Percentiles rank a stretch among this genome's conserved stretches.
These are phyloP conservation scores for Siniperca obscura DNA, from an alignment of 2,797 vertebrate species.

Conservation along the genomic window DNA sequence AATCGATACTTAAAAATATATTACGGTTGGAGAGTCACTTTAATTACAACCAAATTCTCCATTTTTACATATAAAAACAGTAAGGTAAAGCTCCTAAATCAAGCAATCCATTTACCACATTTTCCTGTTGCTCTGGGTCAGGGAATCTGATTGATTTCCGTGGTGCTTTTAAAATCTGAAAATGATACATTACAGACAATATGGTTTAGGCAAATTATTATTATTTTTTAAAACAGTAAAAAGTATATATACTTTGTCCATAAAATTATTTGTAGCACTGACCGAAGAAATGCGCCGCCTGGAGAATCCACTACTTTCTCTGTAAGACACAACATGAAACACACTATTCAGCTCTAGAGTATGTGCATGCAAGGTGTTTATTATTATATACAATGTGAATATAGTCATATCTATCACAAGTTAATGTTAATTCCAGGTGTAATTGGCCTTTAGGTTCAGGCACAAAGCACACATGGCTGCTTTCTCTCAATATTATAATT, in stretches of 20 bases:
- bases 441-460: background rate
- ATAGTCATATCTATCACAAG: background rate
- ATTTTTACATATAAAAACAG: background rate
- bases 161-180: slow-evolving; percentile 86
- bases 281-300: slow-evolving; percentile 81
- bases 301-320: slow-evolving; percentile 60
- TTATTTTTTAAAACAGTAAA: background rate
- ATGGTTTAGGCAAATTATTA: background rate
- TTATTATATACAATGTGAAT: background rate
- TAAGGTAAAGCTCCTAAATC: background rate
- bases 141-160: slow-evolving; percentile 71
- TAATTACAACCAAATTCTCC: background rate
- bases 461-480: background rate
- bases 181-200: background rate
- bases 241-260: background rate
- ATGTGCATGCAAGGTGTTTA: background rate
- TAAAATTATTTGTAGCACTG: slow-evolving; percentile 43
- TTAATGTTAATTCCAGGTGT: background rate
- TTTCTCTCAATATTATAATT: background rate
- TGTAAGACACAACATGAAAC: slow-evolving; percentile 55
- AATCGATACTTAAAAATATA: background rate
- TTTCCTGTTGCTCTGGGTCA: slow-evolving; percentile 76
- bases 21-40: background rate
- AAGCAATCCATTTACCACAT: slow-evolving; percentile 63
- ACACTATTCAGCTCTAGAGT: background rate